Percentiles rank a stretch among this genome's conserved stretches.
Conservation (phyloP, 2,113 vertebrate species). For the Malaclemys terrapin region DNA sequence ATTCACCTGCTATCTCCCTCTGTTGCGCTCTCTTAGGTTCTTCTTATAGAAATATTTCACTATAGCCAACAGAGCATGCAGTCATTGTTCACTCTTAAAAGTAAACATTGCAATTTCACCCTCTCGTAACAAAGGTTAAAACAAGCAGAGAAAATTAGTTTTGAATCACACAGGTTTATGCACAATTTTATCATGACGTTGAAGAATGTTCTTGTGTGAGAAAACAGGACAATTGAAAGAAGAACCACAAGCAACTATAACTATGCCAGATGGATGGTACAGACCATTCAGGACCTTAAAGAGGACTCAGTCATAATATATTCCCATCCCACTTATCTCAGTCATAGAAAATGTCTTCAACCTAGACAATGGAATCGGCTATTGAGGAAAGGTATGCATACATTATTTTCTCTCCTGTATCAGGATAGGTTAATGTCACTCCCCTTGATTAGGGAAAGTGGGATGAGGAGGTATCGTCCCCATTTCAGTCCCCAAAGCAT, state of each 20-base stretch:
- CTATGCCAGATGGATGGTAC: neutral
- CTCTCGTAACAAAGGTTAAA: neutral
- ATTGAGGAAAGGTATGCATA: accelerated
- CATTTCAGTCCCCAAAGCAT: neutral
- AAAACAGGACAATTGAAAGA: neutral
- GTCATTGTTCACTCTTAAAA: neutral
- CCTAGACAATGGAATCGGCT: neutral
- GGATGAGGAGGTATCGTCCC: neutral
- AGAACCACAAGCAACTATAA: neutral
- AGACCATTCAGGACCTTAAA: neutral
- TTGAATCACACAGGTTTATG: neutral
- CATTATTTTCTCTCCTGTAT: neutral
- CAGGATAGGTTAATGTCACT: neutral
- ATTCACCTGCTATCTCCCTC: neutral
- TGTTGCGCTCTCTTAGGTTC: neutral
- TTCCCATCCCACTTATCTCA: neutral
- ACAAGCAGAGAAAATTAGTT: neutral
- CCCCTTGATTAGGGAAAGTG: neutral
- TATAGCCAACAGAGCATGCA: neutral
- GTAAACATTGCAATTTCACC: neutral
- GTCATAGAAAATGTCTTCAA: neutral
- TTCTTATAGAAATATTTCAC: neutral
- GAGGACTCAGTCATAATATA: neutral
- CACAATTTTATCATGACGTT: neutral
- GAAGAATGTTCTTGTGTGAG: neutral